Evolutionary conservation across 2,888 invertebrate species (phyloP).

Genomic region (Baccha elongata): DNA sequence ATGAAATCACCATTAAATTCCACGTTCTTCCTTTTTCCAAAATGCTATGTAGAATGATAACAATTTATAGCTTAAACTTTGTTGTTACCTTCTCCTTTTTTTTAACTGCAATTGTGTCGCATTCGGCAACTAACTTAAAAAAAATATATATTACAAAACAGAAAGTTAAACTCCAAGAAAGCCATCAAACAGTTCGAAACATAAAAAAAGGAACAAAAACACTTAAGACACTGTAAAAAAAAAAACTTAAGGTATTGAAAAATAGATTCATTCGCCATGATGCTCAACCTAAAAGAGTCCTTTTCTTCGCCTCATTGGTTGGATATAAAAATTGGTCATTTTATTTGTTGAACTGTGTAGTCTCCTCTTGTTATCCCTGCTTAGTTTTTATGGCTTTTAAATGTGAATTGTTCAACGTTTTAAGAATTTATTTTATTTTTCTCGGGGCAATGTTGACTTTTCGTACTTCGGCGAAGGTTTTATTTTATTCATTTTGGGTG

Average conservation of each 20-base stretch:
- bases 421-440: slow-evolving; percentile 16
- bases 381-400: slow-evolving; percentile 62
- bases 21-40: no score
- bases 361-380: slow-evolving; percentile 34
- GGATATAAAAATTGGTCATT: slow-evolving; percentile 59
- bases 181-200: not conserved
- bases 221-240: not conserved
- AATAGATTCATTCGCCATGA: slow-evolving; percentile 12
- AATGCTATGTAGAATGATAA: no score
- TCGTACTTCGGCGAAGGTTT: not conserved
- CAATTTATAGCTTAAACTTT: no score
- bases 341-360: slow-evolving; percentile 42
- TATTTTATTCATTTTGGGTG: slow-evolving; percentile 36
- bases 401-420: slow-evolving; percentile 47
- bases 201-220: not conserved
- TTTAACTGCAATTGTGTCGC: not conserved
- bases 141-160: not conserved
- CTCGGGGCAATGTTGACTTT: slow-evolving; percentile 17
- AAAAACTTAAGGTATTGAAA: slow-evolving; percentile 11
- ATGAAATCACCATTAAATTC: no score
- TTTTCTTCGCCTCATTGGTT: slow-evolving; percentile 55
- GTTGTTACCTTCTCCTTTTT: no score
- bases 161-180: slow-evolving; percentile 6
- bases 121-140: not conserved
- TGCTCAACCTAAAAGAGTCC: slow-evolving; percentile 15